Evolutionary conservation across 2,797 vertebrate species (phyloP), one percentile per base, ranked within the genome.

Genomic region (Sebastes trivittatus): DNA sequence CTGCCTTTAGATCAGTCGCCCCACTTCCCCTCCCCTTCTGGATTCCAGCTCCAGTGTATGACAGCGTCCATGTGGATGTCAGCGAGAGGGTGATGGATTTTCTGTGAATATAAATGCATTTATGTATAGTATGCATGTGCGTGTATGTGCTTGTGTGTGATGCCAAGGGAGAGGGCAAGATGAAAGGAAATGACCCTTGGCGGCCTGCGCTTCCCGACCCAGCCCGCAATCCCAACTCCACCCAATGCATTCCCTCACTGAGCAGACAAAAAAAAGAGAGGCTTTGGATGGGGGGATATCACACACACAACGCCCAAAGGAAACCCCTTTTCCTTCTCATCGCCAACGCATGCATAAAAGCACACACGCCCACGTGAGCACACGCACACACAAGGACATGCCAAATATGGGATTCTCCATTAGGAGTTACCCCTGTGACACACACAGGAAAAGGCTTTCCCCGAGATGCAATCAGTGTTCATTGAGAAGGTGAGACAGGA

Each of bases 161-260:
- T 74, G 74, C 64, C 58, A 66, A 72, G 18, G 16, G 55, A 82
- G 68, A 83, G 60, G 56, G 75, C 29, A 59, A 80, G 66, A 84
- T 83, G 52, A 87, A 86, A 92, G 93, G 93, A 94, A 93, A 88
- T 94, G 85, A 94, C 90, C 90, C 81, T 62, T 64, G 20, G 76
- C 46, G 34, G 67, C 69, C 65, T 52, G 8, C 29, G n/a, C 78
- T 82, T 90, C 83, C 85, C 70, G 64, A 38, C 82, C 34, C 56
- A 67, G 64, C 66, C 60, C 22, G n/a, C 72, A 84, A 81, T 67
- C 36, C 77, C 59, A 81, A 71, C 87, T 86, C 89, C 88, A 81
- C 84, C 88, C 82, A 80, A 79, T 23, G 62, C 74, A 88, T 88
- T 93, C 78, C 77, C 87, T 88, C 27, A 30, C 29, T 34, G 36